A percentile compares a stretch with the other conserved stretches of the same genome.
Conservation (phyloP, 2,888 invertebrate genomes). For the Dinocampus coccinellae region DNA sequence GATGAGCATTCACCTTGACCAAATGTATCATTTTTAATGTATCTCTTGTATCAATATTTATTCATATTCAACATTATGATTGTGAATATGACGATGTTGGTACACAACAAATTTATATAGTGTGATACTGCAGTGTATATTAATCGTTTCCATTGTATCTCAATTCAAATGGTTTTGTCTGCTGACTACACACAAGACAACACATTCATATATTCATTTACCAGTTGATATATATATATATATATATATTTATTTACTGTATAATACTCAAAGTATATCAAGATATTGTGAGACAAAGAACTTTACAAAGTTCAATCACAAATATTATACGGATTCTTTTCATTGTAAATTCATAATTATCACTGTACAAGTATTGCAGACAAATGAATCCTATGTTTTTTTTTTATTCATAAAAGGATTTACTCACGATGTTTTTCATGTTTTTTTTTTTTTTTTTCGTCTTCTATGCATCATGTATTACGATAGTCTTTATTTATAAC, state of each 20-base stretch:
- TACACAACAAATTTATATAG: slow-evolving; percentile 10
- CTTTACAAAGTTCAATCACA: background rate
- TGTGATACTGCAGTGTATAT: slow-evolving; percentile 31
- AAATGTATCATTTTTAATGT: background rate
- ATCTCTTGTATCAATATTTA: slow-evolving; percentile 10
- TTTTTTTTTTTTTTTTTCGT: too few relatives aligned
- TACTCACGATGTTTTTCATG: background rate
- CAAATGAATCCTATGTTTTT: background rate
- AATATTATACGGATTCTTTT: background rate
- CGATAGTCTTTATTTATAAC: background rate
- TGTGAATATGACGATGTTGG: background rate
- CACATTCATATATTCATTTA: background rate
- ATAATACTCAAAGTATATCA: background rate
- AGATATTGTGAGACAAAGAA: background rate
- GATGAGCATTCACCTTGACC: slow-evolving; percentile 23
- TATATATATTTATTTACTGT: too few relatives aligned
- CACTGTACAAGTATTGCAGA: background rate
- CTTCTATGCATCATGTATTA: background rate
- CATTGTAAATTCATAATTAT: background rate
- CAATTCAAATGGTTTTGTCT: slow-evolving; percentile 51
- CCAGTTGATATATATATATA: too few relatives aligned
- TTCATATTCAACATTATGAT: slow-evolving; percentile 12
- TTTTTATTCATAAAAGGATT: background rate
- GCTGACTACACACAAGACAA: slow-evolving; percentile 32
- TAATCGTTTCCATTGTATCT: slow-evolving; percentile 52